phyloP scores from a whole-genome alignment of 2,797 vertebrate species.

The Florisuga fusca region DNA sequence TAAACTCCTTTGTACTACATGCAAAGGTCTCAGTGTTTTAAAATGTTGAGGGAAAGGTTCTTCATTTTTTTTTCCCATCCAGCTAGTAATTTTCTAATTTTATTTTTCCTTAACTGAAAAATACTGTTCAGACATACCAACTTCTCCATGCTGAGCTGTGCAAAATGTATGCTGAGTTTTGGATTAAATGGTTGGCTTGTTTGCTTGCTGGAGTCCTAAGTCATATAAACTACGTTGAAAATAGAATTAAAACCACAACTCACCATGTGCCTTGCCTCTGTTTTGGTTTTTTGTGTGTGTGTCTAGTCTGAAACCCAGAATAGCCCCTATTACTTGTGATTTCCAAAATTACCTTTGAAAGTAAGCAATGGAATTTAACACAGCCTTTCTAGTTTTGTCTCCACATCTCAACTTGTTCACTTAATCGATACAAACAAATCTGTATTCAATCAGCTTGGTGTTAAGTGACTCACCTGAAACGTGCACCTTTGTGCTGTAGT shows the following conservation, averaged over 20 bases:
- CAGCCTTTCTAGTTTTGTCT: neutral
- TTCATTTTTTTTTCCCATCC: neutral
- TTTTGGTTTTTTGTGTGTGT: slow-evolving; percentile 40
- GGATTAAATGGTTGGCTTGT: slow-evolving; percentile 36
- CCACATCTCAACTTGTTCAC: neutral
- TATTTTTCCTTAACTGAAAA: slow-evolving; percentile 30
- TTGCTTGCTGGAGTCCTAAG: slow-evolving; percentile 34
- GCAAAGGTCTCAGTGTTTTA: neutral
- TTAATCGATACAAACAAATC: neutral
- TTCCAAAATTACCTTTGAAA: slow-evolving; percentile 39
- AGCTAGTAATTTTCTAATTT: slow-evolving; percentile 29
- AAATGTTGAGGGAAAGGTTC: neutral
- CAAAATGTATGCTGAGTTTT: slow-evolving; percentile 24
- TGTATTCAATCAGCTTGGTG: neutral
- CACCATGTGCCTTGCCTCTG: slow-evolving; percentile 16
- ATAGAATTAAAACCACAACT: slow-evolving; percentile 66
- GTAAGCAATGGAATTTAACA: neutral
- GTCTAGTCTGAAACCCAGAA: slow-evolving; percentile 51
- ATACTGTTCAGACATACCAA: slow-evolving; percentile 28
- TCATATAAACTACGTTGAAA: slow-evolving; percentile 55
- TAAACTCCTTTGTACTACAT: neutral
- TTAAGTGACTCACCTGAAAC: neutral
- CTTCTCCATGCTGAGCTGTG: neutral
- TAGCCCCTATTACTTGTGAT: slow-evolving; percentile 1
- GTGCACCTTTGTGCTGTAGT: neutral